Conservation (phyloP, 2,113 vertebrate genomes). For the Syngnathus floridae region DNA sequence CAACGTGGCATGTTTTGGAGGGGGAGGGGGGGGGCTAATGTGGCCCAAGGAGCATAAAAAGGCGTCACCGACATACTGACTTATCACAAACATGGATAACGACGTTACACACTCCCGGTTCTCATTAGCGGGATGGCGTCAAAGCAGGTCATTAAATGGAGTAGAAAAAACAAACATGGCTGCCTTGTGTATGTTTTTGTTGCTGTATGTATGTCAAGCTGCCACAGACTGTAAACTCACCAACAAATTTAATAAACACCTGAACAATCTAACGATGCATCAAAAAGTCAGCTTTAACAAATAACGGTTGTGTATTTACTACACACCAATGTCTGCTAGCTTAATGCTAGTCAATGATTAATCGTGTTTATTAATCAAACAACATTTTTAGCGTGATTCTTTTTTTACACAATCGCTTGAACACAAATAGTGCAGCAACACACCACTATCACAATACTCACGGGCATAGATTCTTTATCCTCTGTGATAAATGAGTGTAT, state of each 20-base stretch:
- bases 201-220: no score
- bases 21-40: neutral
- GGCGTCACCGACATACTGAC: neutral
- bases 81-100: neutral
- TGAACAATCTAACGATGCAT: neutral
- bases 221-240: neutral
- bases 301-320: neutral
- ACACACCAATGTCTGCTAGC: neutral
- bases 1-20: neutral
- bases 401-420: no score
- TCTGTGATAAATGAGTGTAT: no score
- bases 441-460: no score
- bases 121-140: neutral
- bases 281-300: neutral
- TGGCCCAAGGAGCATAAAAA: neutral
- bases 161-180: no score
- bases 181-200: neutral
- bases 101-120: neutral
- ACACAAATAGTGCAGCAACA: no score
- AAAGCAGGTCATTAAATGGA: neutral
- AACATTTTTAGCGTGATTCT: no score
- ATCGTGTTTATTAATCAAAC: no score
- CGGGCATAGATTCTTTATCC: no score
- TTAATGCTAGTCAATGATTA: neutral
- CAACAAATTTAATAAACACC: neutral